A percentile compares a stretch with the other conserved stretches of the same genome.
Evolutionary conservation across 2,113 vertebrate species (phyloP).

Genomic region (Thunnus thynnus): DNA sequence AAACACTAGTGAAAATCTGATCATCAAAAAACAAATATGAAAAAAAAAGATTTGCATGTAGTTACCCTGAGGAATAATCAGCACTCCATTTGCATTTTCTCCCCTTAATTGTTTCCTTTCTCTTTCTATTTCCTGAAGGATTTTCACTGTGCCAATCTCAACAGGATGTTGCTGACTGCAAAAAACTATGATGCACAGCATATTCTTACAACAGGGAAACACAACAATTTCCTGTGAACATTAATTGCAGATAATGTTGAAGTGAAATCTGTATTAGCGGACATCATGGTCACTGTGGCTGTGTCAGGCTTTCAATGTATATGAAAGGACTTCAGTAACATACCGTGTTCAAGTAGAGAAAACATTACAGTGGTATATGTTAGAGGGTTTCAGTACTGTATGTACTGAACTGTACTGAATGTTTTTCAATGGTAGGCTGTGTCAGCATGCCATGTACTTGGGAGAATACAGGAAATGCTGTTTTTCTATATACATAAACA

Average conservation of each 20-base stretch:
- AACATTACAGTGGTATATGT: not conserved
- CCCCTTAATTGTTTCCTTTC: not conserved
- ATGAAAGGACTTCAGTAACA: not conserved
- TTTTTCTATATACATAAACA: not conserved
- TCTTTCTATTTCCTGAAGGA: not conserved
- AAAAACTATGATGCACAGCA: not conserved
- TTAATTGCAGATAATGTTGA: not conserved
- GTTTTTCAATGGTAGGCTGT: not conserved
- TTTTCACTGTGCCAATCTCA: not conserved
- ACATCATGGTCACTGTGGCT: not conserved
- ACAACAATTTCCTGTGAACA: not conserved
- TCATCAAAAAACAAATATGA: too few relatives aligned
- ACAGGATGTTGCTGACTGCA: slow-evolving; percentile 3
- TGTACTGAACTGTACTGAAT: not conserved
- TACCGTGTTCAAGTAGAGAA: not conserved
- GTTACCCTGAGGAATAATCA: not conserved
- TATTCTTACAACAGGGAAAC: not conserved
- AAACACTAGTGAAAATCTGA: too few relatives aligned
- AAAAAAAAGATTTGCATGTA: not conserved
- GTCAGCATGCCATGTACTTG: not conserved
- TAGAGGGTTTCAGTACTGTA: not conserved
- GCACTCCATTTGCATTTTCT: not conserved
- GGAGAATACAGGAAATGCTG: not conserved
- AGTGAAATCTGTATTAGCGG: not conserved
- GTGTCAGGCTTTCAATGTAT: not conserved